Percentiles rank a stretch among this genome's conserved stretches.
phyloP scores from a whole-genome alignment of 2,797 vertebrate genomes.

The Myoxocephalus aenaeus region DNA sequence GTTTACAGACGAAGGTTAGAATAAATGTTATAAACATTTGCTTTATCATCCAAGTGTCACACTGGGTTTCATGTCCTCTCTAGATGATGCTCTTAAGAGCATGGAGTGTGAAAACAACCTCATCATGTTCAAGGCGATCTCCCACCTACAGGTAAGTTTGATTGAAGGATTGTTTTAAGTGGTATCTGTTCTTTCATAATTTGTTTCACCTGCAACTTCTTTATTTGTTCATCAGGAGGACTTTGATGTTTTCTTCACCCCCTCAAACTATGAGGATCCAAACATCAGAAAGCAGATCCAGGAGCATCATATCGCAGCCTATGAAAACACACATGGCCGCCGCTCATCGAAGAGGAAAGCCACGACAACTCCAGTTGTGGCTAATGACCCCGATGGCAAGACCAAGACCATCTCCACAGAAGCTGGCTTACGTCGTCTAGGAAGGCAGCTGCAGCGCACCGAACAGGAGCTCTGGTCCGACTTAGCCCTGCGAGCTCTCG shows the following conservation, averaged over 20 bases:
- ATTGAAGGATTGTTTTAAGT: background rate
- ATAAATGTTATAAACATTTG: background rate
- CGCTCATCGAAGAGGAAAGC: constrained; percentile 59
- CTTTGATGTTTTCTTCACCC: constrained; percentile 91
- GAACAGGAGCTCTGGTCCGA: constrained; percentile 89
- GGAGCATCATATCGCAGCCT: constrained; percentile 87
- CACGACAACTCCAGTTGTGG: constrained; percentile 41
- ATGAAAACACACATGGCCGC: constrained; percentile 78
- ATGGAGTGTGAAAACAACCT: constrained; percentile 87
- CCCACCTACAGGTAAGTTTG: constrained; percentile 87
- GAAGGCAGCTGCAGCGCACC: constrained; percentile 86
- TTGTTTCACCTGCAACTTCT: background rate
- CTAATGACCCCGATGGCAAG: constrained; percentile 70
- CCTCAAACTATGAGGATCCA: constrained; percentile 87
- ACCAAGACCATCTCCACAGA: constrained; percentile 76
- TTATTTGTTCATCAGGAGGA: constrained; percentile 83
- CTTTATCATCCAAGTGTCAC: constrained; percentile 9
- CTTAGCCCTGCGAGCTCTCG: constrained; percentile 87
- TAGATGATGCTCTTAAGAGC: constrained; percentile 88
- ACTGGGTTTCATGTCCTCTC: constrained; percentile 5
- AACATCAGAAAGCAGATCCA: constrained; percentile 85
- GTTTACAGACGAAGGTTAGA: background rate
- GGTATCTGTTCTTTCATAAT: background rate
- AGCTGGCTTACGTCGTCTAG: constrained; percentile 86
- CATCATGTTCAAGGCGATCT: constrained; percentile 88